Conservation (phyloP, 2,888 invertebrate genomes). For the Lypha dubia region DNA sequence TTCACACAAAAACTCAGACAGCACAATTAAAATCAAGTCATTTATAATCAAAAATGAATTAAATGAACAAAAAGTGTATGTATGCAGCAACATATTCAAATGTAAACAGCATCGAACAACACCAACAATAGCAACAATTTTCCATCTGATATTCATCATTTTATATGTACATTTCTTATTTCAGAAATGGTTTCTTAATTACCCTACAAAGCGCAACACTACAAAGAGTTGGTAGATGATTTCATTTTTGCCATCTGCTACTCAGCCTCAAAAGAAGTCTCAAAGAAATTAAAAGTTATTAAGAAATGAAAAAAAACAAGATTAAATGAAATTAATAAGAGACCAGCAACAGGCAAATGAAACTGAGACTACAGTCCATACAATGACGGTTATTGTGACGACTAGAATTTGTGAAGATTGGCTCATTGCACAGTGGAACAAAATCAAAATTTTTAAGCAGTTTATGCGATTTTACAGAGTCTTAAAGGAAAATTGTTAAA, state of each 20-base stretch:
- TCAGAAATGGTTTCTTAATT: conserved; percentile 67
- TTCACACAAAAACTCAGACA: too few species aligned
- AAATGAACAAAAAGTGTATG: conserved; percentile 55
- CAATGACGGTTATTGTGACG: conserved; percentile 45
- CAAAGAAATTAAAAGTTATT: conserved; percentile 64
- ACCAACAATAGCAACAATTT: not conserved
- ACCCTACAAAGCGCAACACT: conserved; percentile 54
- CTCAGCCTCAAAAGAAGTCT: conserved; percentile 15
- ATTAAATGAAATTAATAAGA: conserved; percentile 19
- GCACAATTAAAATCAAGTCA: conserved; percentile 32
- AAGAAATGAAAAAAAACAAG: conserved; percentile 37
- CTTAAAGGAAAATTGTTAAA: too few species aligned
- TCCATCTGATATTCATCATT: conserved; percentile 12
- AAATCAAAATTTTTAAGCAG: too few species aligned
- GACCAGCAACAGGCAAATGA: conserved; percentile 28
- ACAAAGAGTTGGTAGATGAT: conserved; percentile 44
- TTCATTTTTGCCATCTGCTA: conserved; percentile 31
- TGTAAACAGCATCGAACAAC: conserved; percentile 38
- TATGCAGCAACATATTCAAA: conserved; percentile 57
- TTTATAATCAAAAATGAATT: conserved; percentile 62
- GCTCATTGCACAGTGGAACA: too few species aligned
- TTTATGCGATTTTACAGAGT: too few species aligned
- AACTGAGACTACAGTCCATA: conserved; percentile 43
- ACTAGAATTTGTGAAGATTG: not conserved
- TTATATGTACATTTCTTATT: conserved; percentile 27